Base-by-base conservation (phyloP, 2,888 invertebrate species). In the Ophioninae sp. region DNA sequence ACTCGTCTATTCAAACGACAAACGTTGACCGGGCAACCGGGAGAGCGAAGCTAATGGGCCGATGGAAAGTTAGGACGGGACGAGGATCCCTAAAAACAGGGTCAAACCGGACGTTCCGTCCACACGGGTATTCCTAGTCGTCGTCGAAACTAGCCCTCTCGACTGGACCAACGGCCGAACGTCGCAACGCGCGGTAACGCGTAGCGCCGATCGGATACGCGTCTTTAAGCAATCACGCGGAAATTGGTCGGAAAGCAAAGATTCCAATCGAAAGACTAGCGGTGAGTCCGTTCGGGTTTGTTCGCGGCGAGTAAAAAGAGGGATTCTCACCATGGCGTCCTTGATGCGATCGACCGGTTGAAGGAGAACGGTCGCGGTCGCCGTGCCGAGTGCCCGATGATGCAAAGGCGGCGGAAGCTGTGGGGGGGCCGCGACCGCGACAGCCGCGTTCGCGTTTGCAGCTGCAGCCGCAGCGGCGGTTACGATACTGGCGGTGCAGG, bases 311-410 rank as follows among this genome's bases (percentile, higher is more conserved):
- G 17, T 13, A 20, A 61, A 21, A 37, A 37, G 20, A 17, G 23
- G 41, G 7, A 65, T 41, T 87, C 93, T 92, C 90, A 93, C 93
- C 93, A 93, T 93, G 87, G 91, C 91, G 90, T 92, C 92, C 89
- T 93, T 93, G 91, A 92, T 88, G 87, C 91, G 92, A 86, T 92
- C 91, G 69, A 92, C 91, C 77, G 93, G 92, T 87, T 92, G 92
- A 70, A 93, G 90, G 39, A 93, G 89, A 73, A 93, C 91, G 62
- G 92, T 90, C 83, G 91, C 88, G 75, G 91, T 88, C 39, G 91
- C 87, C 20, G 89, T 86, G 78, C 89, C 89, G 72, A 89, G 87
- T 39, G 88, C 87, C 44, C 91, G 89, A 82, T 90, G 91, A 75
- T 89, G 89, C 39, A 87, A 86, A 20, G 87, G 88, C 5, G 85